Evolutionary conservation across 2,888 invertebrate genomes (phyloP).

Genomic region (Hylaea fasciaria): DNA sequence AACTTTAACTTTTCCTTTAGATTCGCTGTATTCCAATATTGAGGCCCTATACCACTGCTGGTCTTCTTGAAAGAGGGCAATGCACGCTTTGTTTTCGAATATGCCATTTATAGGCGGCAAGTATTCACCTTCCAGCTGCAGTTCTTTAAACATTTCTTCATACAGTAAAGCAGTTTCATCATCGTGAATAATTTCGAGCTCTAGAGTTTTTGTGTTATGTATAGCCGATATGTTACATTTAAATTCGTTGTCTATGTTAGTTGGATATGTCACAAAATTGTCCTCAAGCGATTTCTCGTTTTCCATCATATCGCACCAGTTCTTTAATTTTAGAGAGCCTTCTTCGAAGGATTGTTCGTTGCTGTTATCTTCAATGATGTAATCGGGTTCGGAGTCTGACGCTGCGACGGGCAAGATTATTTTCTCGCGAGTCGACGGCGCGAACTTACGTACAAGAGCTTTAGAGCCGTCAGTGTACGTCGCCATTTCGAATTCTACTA

Average conservation of each 20-base stretch:
- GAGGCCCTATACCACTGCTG: slow-evolving; percentile 89
- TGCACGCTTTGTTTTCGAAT: slow-evolving; percentile 85
- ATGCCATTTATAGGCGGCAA: slow-evolving; percentile 75
- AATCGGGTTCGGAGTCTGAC: slow-evolving; percentile 66
- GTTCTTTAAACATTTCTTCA: slow-evolving; percentile 74
- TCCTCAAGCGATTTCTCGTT: slow-evolving; percentile 52
- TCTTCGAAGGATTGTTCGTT: slow-evolving; percentile 42
- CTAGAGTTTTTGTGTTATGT: slow-evolving; percentile 59
- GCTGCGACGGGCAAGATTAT: slow-evolving; percentile 1
- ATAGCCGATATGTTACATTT: slow-evolving; percentile 66
- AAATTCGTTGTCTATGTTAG: slow-evolving; percentile 55
- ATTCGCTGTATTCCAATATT: slow-evolving; percentile 80
- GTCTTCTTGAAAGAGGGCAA: slow-evolving; percentile 86
- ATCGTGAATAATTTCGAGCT: slow-evolving; percentile 67
- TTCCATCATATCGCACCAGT: slow-evolving; percentile 68
- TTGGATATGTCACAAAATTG: slow-evolving; percentile 55
- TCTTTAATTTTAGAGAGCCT: slow-evolving; percentile 51
- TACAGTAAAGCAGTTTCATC: slow-evolving; percentile 74
- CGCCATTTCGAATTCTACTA: slow-evolving; percentile 77
- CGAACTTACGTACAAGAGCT: slow-evolving; percentile 59
- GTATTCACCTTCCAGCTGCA: slow-evolving; percentile 72
- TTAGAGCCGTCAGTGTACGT: slow-evolving; percentile 66
- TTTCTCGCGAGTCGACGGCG: slow-evolving; percentile 33
- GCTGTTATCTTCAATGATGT: slow-evolving; percentile 58
- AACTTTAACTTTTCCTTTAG: slow-evolving; percentile 81